Percentiles rank a stretch among this genome's conserved stretches.
phyloP scores from a whole-genome alignment of 1,140 invertebrate genomes.

The Eriosoma lanigerum region DNA sequence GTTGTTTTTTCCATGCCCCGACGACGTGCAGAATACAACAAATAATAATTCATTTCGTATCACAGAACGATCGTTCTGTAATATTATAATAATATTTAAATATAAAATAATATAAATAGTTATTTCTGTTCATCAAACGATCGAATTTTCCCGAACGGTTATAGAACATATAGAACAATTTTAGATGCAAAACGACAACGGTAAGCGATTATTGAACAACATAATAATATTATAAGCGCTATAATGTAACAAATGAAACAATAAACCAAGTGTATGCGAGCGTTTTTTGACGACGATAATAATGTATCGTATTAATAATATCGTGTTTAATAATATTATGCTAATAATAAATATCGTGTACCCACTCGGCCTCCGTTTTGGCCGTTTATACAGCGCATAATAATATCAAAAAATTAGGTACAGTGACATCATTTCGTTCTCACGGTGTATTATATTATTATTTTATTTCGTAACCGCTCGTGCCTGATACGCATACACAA shows the following conservation, averaged over 20 bases:
- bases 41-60: no score
- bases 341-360: neutral
- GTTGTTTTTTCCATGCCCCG: slow-evolving; percentile 26
- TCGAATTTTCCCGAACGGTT: neutral
- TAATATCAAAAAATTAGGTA: no score
- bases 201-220: no score
- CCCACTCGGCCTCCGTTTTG: neutral
- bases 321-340: no score
- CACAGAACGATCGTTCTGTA: neutral
- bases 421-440: slow-evolving; percentile 49
- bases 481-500: slow-evolving; percentile 51
- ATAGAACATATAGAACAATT: no score
- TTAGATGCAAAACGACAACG: no score
- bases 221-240: no score
- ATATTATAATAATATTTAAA: no score
- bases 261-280: no score
- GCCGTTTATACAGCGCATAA: neutral
- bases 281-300: no score
- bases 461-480: slow-evolving; percentile 44
- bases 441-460: slow-evolving; percentile 37
- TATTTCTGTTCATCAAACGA: neutral
- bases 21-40: neutral
- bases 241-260: no score
- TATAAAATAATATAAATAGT: neutral
- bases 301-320: no score